Evolutionary conservation across 2,113 vertebrate species (phyloP).

Genomic region (Camelus dromedarius): DNA sequence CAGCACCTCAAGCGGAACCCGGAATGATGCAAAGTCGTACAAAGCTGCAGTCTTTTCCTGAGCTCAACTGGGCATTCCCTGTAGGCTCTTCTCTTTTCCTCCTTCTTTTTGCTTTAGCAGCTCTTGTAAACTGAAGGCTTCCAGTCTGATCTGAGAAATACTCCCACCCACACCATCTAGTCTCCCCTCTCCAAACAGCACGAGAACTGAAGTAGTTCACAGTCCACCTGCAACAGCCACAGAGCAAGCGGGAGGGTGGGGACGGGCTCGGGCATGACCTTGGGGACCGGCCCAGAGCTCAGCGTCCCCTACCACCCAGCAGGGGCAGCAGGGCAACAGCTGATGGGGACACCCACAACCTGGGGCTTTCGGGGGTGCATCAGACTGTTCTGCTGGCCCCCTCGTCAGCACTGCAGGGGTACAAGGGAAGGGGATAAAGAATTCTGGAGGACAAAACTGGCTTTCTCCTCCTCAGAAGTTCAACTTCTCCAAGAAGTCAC

Average conservation of each 20-base stretch:
- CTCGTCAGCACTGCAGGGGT: neutral
- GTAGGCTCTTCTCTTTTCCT: neutral
- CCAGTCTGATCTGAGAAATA: neutral
- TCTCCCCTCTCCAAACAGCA: neutral
- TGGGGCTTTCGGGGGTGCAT: neutral
- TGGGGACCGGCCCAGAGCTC: neutral
- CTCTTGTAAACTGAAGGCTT: neutral
- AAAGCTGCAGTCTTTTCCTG: neutral
- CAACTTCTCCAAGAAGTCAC: neutral
- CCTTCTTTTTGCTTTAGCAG: neutral
- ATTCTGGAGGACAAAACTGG: neutral
- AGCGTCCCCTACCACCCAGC: neutral
- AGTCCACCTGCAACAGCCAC: neutral
- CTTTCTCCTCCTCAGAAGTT: conserved; percentile 23
- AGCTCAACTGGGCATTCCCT: neutral
- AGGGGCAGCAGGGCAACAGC: neutral
- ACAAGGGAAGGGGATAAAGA: neutral
- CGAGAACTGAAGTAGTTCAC: neutral
- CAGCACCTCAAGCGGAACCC: neutral
- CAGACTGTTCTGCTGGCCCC: neutral
- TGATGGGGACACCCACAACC: neutral
- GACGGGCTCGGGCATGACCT: neutral
- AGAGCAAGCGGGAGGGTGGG: neutral
- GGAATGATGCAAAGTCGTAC: neutral
- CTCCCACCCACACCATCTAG: neutral